These are phyloP conservation scores for Mirounga angustirostris DNA, from an alignment of 2,113 vertebrate genomes.

Conservation along the genomic window DNA sequence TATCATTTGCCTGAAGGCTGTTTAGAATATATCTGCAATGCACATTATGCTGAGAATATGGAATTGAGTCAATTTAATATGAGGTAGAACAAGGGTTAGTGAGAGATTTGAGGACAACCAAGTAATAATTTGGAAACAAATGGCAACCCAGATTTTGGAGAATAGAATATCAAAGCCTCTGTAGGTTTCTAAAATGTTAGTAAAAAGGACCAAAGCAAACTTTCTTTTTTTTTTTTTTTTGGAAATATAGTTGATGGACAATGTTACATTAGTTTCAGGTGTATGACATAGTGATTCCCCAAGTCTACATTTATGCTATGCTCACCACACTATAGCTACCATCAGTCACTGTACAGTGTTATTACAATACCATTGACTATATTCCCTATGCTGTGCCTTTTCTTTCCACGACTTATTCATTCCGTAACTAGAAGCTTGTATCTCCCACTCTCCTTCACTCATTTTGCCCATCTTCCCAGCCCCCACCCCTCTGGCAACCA, in stretches of 20 bases:
- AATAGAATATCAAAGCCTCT: not conserved
- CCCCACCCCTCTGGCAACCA: not conserved
- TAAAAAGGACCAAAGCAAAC: not conserved
- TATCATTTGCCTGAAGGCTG: not conserved
- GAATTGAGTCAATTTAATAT: not conserved
- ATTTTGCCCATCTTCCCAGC: not conserved
- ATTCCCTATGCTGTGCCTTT: not conserved
- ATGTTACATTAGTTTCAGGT: not conserved
- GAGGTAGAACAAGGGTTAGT: not conserved
- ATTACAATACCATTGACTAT: not conserved
- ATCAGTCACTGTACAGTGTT: not conserved
- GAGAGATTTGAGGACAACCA: not conserved
- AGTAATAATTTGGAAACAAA: not conserved
- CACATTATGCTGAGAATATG: not conserved
- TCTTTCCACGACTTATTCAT: not conserved
- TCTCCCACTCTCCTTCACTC: not conserved
- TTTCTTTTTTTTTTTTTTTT: not conserved
- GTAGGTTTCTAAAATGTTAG: not conserved
- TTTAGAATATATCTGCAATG: not conserved
- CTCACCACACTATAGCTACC: not conserved
- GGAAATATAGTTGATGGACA: not conserved
- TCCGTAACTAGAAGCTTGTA: not conserved
- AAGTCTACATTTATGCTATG: not conserved
- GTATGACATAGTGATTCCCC: not conserved
- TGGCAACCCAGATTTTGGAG: not conserved